Conservation (phyloP, 2,888 invertebrate species). For the Himalopsyche anomala region DNA sequence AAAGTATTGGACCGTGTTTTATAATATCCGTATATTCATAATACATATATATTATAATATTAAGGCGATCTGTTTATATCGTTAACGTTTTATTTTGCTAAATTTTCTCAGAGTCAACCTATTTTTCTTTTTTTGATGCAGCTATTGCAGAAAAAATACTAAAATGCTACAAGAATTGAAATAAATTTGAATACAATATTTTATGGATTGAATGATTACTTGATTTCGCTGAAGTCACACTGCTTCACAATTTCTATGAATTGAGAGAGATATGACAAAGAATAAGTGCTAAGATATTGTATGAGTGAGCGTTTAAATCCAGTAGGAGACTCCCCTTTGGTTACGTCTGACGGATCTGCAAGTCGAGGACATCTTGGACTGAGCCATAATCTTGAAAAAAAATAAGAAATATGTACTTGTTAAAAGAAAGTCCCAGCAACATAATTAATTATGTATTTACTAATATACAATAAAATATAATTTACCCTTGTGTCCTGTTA, state of each 20-base stretch:
- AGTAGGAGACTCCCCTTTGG: slow-evolving; percentile 88
- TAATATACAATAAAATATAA: slow-evolving; percentile 35
- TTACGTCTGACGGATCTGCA: slow-evolving; percentile 74
- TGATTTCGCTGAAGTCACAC: slow-evolving; percentile 89
- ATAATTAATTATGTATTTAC: background rate
- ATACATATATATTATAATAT: too few relatives aligned
- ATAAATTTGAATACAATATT: too few relatives aligned
- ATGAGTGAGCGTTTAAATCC: slow-evolving; percentile 88
- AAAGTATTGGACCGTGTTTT: background rate
- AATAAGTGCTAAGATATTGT: slow-evolving; percentile 86
- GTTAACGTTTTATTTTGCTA: too few relatives aligned
- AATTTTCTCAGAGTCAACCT: too few relatives aligned
- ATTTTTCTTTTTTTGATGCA: too few relatives aligned
- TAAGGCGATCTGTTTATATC: too few relatives aligned
- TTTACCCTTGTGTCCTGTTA: slow-evolving; percentile 93
- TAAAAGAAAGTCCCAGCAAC: too few relatives aligned
- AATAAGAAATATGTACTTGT: background rate
- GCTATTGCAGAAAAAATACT: too few relatives aligned
- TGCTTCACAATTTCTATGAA: slow-evolving; percentile 86
- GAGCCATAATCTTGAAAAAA: slow-evolving; percentile 85
- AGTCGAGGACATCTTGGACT: slow-evolving; percentile 87
- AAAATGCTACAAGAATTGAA: too few relatives aligned
- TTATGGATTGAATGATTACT: slow-evolving; percentile 75
- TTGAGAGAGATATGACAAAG: slow-evolving; percentile 79
- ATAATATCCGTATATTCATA: background rate